Evolutionary conservation across 2,797 vertebrate species (phyloP).

Genomic region (Lacerta viridis): DNA sequence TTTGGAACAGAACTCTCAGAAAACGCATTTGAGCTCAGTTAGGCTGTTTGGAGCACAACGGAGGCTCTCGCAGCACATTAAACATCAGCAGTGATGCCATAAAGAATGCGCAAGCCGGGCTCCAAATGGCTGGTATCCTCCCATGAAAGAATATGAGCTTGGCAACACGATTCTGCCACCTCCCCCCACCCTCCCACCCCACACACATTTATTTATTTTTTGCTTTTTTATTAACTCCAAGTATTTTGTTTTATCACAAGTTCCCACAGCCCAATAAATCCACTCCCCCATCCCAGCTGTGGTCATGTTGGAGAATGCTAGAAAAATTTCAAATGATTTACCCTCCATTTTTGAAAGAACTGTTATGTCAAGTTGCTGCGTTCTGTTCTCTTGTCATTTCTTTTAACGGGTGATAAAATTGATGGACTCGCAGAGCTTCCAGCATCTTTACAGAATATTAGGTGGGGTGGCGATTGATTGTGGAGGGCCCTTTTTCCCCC

Average conservation of each 20-base stretch:
- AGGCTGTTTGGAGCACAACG: slow-evolving; percentile 25
- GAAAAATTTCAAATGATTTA: slow-evolving; percentile 44
- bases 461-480: slow-evolving; percentile 69
- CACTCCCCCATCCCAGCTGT: slow-evolving; percentile 22
- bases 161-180: neutral
- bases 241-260: neutral
- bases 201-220: too few relatives aligned
- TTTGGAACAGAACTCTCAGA: slow-evolving; percentile 62
- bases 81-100: neutral
- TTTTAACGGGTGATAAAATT: slow-evolving; percentile 77
- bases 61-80: slow-evolving; percentile 18
- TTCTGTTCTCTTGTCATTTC: slow-evolving; percentile 66
- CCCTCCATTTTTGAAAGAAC: slow-evolving; percentile 13
- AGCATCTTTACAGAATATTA: slow-evolving; percentile 67
- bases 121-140: neutral
- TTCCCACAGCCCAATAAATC: slow-evolving; percentile 13
- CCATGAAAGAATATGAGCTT: slow-evolving; percentile 15
- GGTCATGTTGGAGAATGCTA: neutral
- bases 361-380: slow-evolving; percentile 52
- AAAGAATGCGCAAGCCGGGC: rapidly evolving
- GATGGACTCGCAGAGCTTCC: slow-evolving; percentile 70
- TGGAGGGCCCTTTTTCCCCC: neutral
- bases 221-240: neutral
- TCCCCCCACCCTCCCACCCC: too few relatives aligned
- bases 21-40: slow-evolving; percentile 41